Conservation (phyloP, 1,140 invertebrate genomes). For the Cryptotermes secundus region DNA sequence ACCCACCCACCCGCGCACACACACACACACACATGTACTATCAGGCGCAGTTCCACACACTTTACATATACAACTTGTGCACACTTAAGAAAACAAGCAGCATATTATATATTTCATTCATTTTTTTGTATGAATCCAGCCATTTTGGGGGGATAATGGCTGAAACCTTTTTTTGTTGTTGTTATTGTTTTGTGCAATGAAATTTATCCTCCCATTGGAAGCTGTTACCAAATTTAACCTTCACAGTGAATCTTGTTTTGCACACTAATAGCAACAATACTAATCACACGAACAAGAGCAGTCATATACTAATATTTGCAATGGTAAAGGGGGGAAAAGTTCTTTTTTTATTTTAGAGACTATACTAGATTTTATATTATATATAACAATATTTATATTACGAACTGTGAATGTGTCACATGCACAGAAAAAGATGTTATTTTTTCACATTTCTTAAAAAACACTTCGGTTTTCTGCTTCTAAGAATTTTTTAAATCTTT, state of each 20-base stretch:
- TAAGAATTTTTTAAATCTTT: constrained; percentile 39
- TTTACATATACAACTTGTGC: constrained; percentile 36
- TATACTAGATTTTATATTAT: constrained; percentile 49
- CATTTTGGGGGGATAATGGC: neutral
- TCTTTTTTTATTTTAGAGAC: constrained; percentile 41
- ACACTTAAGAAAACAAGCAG: constrained; percentile 53
- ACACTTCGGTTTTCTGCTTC: constrained; percentile 52
- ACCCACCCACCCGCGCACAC: constrained; percentile 24
- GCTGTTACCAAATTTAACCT: constrained; percentile 8
- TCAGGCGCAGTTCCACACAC: neutral
- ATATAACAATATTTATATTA: constrained; percentile 56
- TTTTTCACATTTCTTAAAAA: constrained; percentile 42
- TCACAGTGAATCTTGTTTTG: constrained; percentile 15
- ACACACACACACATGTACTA: constrained; percentile 33
- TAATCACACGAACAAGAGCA: constrained; percentile 46
- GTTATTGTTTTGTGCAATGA: constrained; percentile 6
- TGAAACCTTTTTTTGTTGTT: constrained; percentile 4
- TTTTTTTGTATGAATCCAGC: constrained; percentile 1
- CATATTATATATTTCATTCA: constrained; percentile 48
- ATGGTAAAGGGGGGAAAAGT: constrained; percentile 37
- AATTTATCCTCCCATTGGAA: constrained; percentile 13
- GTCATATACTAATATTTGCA: constrained; percentile 42
- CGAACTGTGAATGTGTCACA: constrained; percentile 52
- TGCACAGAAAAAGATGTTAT: constrained; percentile 47
- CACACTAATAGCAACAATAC: constrained; percentile 37